Evolutionary conservation across 2,888 invertebrate species (phyloP).

Genomic region (Rhyacophila evoluta): DNA sequence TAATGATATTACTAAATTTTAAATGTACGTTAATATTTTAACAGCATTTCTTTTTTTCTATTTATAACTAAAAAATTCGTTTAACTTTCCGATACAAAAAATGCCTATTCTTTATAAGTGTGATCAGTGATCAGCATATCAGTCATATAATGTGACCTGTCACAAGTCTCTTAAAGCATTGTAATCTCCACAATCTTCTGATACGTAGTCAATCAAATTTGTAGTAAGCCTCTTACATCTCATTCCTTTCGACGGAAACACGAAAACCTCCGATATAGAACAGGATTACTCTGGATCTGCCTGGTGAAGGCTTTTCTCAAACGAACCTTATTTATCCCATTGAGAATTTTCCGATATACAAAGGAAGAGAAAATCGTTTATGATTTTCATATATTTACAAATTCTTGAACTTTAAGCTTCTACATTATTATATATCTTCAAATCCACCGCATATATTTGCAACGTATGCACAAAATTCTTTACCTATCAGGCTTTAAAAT

Average conservation of each 20-base stretch:
- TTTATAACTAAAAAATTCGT: not conserved
- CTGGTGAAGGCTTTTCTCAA: not conserved
- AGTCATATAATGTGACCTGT: not conserved
- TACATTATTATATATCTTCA: not conserved
- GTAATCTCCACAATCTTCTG: not conserved
- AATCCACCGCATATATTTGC: not conserved
- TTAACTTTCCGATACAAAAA: not conserved
- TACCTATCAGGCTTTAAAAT: no score
- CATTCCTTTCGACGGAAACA: not conserved
- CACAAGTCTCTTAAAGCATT: not conserved
- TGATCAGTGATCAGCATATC: not conserved
- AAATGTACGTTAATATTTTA: no score
- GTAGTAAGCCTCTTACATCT: conserved; percentile 14
- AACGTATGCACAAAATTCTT: no score
- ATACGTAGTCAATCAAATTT: conserved; percentile 10
- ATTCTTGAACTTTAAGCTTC: not conserved
- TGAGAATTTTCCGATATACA: conserved; percentile 3
- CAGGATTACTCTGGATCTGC: conserved; percentile 3
- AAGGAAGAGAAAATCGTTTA: not conserved
- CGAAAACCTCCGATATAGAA: not conserved
- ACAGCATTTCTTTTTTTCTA: no score
- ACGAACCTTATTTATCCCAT: conserved; percentile 14
- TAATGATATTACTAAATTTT: no score
- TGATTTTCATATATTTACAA: not conserved
- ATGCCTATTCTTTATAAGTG: not conserved